Percentiles rank a stretch among this genome's conserved stretches.
These are phyloP conservation scores for Schizaphis graminum DNA, from an alignment of 2,888 invertebrate species.

Conservation along the genomic window DNA sequence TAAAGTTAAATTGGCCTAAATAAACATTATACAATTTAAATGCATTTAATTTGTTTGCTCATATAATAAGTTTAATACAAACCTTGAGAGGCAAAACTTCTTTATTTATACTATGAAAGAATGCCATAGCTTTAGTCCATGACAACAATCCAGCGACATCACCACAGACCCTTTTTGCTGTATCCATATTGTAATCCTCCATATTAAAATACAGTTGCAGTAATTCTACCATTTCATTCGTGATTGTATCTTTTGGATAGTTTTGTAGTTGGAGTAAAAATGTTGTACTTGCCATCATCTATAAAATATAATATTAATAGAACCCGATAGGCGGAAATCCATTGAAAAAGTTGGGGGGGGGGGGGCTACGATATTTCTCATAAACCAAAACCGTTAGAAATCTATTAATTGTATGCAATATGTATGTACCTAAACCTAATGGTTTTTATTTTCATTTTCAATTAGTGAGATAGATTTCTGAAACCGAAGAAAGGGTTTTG, in stretches of 20 bases:
- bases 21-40: neutral
- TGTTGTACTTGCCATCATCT: constrained; percentile 96
- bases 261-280: constrained; percentile 92
- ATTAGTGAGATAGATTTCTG: no score
- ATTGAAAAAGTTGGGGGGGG: no score
- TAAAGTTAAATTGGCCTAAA: constrained; percentile 84
- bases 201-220: constrained; percentile 91
- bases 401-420: no score
- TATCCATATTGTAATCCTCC: constrained; percentile 98
- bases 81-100: constrained; percentile 93
- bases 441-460: no score
- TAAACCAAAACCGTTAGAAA: no score
- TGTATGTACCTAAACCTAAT: no score
- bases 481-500: no score
- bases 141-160: constrained; percentile 95
- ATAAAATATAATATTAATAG: constrained; percentile 35
- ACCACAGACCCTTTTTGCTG: constrained; percentile 94
- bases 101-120: constrained; percentile 95
- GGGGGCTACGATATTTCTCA: no score
- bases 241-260: constrained; percentile 96
- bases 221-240: constrained; percentile 96
- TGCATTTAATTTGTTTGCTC: neutral
- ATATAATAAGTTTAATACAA: constrained; percentile 39
- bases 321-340: no score
- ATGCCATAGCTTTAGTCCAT: constrained; percentile 97